Percentiles rank a stretch among this genome's conserved stretches.
phyloP scores from a whole-genome alignment of 2,113 vertebrate species.

The Paradoxurus hermaphroditus region DNA sequence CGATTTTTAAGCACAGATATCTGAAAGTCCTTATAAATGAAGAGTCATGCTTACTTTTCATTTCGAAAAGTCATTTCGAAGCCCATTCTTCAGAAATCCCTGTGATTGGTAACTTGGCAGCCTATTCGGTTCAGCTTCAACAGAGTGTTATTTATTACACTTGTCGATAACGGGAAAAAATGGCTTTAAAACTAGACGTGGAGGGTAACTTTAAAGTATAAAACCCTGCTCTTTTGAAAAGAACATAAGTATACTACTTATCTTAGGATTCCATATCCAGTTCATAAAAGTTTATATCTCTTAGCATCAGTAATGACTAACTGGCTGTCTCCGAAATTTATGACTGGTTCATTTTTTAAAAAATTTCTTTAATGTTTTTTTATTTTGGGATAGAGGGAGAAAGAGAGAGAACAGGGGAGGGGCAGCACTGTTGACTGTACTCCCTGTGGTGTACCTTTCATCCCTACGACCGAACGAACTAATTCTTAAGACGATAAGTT shows the following conservation, averaged over 20 bases:
- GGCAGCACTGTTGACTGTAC: neutral
- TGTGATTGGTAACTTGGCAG: neutral
- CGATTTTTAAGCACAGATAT: neutral
- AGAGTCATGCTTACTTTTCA: neutral
- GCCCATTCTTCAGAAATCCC: neutral
- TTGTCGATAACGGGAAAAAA: neutral
- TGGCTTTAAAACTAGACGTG: neutral
- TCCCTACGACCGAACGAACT: neutral
- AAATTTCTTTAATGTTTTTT: too few species aligned
- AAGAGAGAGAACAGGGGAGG: neutral
- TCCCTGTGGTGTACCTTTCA: neutral
- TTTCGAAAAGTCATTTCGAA: slow-evolving; percentile 42
- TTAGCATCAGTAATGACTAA: neutral
- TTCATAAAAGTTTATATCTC: neutral
- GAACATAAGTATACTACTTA: neutral
- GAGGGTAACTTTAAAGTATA: neutral
- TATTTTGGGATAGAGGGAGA: too few species aligned
- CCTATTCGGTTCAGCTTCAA: neutral
- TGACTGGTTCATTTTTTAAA: neutral
- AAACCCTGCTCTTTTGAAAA: slow-evolving; percentile 17
- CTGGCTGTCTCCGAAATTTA: neutral
- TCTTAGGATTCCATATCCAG: neutral
- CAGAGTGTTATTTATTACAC: neutral
- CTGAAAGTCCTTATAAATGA: slow-evolving; percentile 3
- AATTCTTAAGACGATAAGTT: neutral